Conservation (phyloP, 2,888 invertebrate genomes). For the Acanthoscelides obtectus region DNA sequence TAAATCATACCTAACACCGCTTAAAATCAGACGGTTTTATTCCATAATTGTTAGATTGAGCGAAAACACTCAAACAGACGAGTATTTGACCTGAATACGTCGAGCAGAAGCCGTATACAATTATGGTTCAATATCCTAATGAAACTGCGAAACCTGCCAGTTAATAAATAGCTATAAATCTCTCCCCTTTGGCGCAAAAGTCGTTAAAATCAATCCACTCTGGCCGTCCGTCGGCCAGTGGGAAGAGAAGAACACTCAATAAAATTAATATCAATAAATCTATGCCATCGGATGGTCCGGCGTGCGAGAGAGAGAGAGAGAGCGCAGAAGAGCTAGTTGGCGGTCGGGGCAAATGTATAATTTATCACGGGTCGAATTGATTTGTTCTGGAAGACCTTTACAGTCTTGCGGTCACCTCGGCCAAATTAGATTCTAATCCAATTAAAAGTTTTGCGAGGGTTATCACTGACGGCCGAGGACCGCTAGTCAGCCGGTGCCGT, state of each 20-base stretch:
- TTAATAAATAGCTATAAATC: background rate
- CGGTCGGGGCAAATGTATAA: slow-evolving; percentile 28
- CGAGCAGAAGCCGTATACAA: background rate
- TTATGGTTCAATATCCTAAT: background rate
- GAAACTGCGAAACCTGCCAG: background rate
- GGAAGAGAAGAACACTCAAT: slow-evolving; percentile 24
- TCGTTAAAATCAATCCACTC: background rate
- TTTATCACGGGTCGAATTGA: slow-evolving; percentile 42
- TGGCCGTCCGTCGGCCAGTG: slow-evolving; percentile 4
- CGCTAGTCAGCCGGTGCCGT: slow-evolving; percentile 10
- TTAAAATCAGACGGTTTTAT: too few relatives aligned
- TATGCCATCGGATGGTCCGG: slow-evolving; percentile 14
- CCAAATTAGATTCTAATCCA: slow-evolving; percentile 51
- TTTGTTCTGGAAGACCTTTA: slow-evolving; percentile 38
- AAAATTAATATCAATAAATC: slow-evolving; percentile 27
- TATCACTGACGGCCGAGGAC: slow-evolving; percentile 20
- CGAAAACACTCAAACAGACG: background rate
- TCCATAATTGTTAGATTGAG: background rate
- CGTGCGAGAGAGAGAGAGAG: slow-evolving; percentile 6
- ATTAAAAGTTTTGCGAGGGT: slow-evolving; percentile 48
- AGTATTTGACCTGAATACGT: background rate
- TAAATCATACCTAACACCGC: too few relatives aligned
- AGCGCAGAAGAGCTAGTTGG: slow-evolving; percentile 11
- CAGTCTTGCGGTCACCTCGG: slow-evolving; percentile 9
- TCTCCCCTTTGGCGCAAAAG: background rate